Evolutionary conservation across 2,797 vertebrate species (phyloP).

Genomic region (Myripristis murdjan): DNA sequence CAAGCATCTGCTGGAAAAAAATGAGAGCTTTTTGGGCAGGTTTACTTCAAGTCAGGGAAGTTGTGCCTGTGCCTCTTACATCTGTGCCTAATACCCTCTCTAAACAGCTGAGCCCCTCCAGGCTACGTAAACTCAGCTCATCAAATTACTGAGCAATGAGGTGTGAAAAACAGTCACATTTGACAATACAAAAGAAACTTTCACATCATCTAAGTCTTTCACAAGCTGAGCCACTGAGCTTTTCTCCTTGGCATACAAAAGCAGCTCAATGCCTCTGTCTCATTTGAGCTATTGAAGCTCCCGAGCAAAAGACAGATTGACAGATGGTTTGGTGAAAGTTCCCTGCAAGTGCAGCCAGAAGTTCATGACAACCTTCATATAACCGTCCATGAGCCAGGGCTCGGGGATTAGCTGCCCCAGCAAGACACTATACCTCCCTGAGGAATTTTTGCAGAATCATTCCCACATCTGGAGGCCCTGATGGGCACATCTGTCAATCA

Average conservation of each 20-base stretch:
- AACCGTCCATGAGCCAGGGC: slow-evolving; percentile 28
- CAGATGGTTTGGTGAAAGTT: slow-evolving; percentile 29
- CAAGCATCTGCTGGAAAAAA: slow-evolving; percentile 2
- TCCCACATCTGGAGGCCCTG: slow-evolving; percentile 35
- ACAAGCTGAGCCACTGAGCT: slow-evolving; percentile 24
- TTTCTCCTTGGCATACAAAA: slow-evolving; percentile 34
- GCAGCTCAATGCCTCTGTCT: slow-evolving; percentile 2
- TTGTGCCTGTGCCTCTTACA: slow-evolving; percentile 39
- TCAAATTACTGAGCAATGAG: slow-evolving; percentile 59
- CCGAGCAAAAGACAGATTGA: slow-evolving; percentile 24
- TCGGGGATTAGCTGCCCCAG: slow-evolving; percentile 44
- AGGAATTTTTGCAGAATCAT: slow-evolving; percentile 11
- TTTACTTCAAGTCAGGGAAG: slow-evolving; percentile 7
- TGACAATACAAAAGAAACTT: slow-evolving; percentile 49
- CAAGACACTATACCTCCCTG: slow-evolving; percentile 21
- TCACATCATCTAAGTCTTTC: slow-evolving; percentile 23
- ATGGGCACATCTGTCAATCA: slow-evolving; percentile 50
- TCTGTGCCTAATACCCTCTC: slow-evolving; percentile 29
- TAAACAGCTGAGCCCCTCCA: slow-evolving; percentile 59
- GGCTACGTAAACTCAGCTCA: slow-evolving; percentile 47
- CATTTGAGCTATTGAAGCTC: slow-evolving; percentile 21
- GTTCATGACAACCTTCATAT: slow-evolving; percentile 41
- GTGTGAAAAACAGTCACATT: slow-evolving; percentile 49
- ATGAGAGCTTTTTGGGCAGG: slow-evolving; percentile 23
- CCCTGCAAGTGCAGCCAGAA: slow-evolving; percentile 9